Evolutionary conservation across 2,888 invertebrate genomes (phyloP), one percentile per base, ranked within the genome.

Genomic region (Caenorhabditis becei): DNA sequence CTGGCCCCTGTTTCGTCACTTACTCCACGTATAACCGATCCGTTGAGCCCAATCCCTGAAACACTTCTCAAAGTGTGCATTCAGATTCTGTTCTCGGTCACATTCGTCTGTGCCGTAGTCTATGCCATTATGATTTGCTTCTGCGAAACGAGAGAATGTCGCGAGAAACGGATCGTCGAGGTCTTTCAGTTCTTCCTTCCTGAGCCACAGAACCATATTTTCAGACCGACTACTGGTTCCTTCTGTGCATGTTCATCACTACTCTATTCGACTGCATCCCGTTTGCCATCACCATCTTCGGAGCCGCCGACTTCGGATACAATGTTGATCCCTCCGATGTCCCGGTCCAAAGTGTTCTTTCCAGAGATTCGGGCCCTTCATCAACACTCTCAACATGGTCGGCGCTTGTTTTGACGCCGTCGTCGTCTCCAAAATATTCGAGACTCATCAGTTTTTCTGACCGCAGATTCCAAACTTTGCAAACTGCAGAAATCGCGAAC

Each of bases 151-250:
- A 72, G 51, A 8, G 56, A 58, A 35, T 51, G 47, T 24, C 67
- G 67, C 7, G 69, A 74, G 44, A 54, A 62, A 18, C 72, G 79
- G n/a, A 74, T 79, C 58, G 49, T 74, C 0, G 58, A 74, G 56
- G 79, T 78, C 4, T 14, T 7, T 41, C 32, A 47, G 49, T 32
- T 23, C 20, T 26, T 41, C 18, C 32, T 8, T 0, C 32, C 51
- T 47, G n/a, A 26, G 14, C 20, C 1, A 3, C n/a, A n/a, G n/a
- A n/a, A n/a, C n/a, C n/a, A 47, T 58, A 7, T 8, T 26, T 66
- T 63, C 70, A 78, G 79, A 61, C 62, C 10, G 79, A 79, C 62
- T 79, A 79, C 44, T 79, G 79, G 79, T 66, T 79, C n/a, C 72
- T 79, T 23, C 41, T 74, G 14, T 72, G 61, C 56, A 67, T 72